Evolutionary conservation across 2,888 invertebrate genomes (phyloP).

Genomic region (Dasysyrphus albostriatus): DNA sequence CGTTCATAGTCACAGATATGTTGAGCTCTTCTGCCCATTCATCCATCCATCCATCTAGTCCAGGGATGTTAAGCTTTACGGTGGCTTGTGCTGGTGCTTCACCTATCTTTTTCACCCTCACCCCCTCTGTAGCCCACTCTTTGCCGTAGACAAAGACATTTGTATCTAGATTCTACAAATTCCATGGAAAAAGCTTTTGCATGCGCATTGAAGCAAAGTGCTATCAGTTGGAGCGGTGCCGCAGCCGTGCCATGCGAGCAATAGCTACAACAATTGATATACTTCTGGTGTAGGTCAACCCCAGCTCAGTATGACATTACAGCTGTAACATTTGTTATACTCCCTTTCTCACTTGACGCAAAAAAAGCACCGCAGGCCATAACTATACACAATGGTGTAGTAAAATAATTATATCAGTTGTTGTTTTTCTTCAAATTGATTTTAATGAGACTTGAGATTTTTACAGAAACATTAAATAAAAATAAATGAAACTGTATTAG

Average conservation of each 20-base stretch:
- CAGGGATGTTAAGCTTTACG: slow-evolving; percentile 73
- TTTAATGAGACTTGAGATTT: not conserved
- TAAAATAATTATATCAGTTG: not conserved
- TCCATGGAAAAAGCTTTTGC: slow-evolving; percentile 66
- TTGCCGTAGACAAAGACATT: slow-evolving; percentile 32
- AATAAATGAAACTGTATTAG: too few species aligned
- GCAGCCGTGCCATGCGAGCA: not conserved
- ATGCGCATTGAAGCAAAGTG: slow-evolving; percentile 56
- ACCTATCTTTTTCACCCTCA: fast-evolving
- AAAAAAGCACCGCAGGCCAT: not conserved
- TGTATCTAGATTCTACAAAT: slow-evolving; percentile 55
- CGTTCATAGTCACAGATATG: slow-evolving; percentile 28
- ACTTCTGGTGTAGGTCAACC: slow-evolving; percentile 75
- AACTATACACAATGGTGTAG: not conserved
- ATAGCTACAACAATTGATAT: slow-evolving; percentile 65
- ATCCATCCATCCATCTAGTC: slow-evolving; percentile 73
- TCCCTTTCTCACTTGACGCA: slow-evolving; percentile 24
- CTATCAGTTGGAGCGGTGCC: slow-evolving; percentile 17
- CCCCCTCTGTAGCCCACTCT: not conserved
- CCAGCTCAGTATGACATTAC: slow-evolving; percentile 55
- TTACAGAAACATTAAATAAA: not conserved
- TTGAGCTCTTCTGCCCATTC: slow-evolving; percentile 68
- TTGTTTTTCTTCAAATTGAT: not conserved
- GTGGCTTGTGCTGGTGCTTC: slow-evolving; percentile 37
- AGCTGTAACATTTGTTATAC: slow-evolving; percentile 56